Evolutionary conservation across 2,113 vertebrate species (phyloP), one percentile per base, ranked within the genome.

Genomic region (Indri indri): DNA sequence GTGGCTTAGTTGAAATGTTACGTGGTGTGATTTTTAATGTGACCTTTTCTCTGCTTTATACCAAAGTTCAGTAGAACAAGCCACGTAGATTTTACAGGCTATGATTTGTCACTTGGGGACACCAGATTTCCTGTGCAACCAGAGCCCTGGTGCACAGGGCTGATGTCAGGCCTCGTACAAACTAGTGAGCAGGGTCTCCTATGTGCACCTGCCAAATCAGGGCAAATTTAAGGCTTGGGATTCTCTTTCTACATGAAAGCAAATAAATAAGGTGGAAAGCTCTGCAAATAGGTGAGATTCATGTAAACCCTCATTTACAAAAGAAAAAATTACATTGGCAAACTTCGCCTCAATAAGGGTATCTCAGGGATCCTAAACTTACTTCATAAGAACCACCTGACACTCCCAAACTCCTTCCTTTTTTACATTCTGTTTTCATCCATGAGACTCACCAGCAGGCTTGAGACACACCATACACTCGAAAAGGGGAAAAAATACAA

Each of bases 81-180:
- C 34, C 30, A 13, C 4, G 4, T 42, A 6, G 1, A 32, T 52
- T 47, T 52, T 45, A 47, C 40, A 59, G 20, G 20, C 40, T 47
- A 0, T 50, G 22, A 5, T 22, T 57, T 59, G 8, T 6, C 68
- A 34, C 59, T 37, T 4, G 0, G 20, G 71, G 84, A n/a, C 4
- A 13, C 27, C n/a, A 85, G 45, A 37, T 12, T 63, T n/a, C 57
- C 70, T 20, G 17, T 42, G 11, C n/a, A 22, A 13, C 45, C 61
- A 32, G 47, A 52, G 14, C 20, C 27, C 17, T 27, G 4, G 27
- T 2, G 3, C 6, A 4, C 4, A 0, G 12, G 45, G 30, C n/a
- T 45, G 45, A 0, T 8, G 0, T 34, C 23, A 20, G 22, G 23
- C 40, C 45, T n/a, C 10, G 8, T 2, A 3, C 8, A 37, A 2